Conservation (phyloP, 1,140 invertebrate genomes). For the Rhagoletis zephyria region DNA sequence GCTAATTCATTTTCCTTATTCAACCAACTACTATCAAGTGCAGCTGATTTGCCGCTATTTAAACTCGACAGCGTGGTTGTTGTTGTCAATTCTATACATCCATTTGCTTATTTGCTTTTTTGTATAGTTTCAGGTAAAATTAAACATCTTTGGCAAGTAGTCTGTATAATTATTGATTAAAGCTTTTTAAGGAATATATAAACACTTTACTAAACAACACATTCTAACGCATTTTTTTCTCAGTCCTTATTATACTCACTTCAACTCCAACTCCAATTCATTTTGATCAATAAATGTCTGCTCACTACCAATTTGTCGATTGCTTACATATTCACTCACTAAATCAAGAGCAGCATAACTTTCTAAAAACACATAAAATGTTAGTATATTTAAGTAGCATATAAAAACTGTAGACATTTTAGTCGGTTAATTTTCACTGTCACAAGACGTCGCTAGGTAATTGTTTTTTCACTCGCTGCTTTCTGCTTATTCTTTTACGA, state of each 20-base stretch:
- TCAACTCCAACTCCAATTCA: background rate
- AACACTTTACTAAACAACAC: no score
- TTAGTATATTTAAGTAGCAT: conserved; percentile 25
- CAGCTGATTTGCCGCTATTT: no score
- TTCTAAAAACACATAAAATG: conserved; percentile 2
- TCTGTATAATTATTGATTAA: no score
- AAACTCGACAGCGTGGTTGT: no score
- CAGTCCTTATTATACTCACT: background rate
- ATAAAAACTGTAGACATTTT: conserved; percentile 8
- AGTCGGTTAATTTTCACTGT: background rate
- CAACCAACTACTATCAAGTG: no score
- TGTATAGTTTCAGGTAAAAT: no score
- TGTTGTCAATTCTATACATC: no score
- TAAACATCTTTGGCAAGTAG: no score
- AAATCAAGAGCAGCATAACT: background rate
- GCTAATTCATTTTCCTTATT: no score
- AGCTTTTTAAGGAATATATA: no score
- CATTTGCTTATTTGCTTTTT: no score
- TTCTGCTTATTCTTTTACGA: background rate
- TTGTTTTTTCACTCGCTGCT: background rate
- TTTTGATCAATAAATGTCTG: background rate
- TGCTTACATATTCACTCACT: background rate
- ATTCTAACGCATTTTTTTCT: no score
- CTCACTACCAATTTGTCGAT: background rate
- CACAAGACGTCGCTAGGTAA: background rate